Base-by-base conservation (phyloP, 1,140 invertebrate genomes). In the Hestina assimilis region DNA sequence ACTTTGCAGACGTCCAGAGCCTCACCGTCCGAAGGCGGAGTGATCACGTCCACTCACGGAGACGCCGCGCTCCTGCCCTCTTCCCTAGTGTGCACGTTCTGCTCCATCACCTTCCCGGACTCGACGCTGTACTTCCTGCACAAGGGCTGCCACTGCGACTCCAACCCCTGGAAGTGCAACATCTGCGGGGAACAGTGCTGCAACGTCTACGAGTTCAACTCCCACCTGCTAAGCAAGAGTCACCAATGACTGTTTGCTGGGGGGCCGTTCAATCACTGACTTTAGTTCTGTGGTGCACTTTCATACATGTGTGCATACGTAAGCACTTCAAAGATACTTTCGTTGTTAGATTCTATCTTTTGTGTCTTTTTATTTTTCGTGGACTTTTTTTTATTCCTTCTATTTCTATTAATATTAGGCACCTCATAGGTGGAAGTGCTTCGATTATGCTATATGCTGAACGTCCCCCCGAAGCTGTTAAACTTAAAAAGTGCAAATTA, bases 151-250 rank as follows among this genome's bases (percentile, higher is more conserved):
- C 98, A 99, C 90, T 97, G 96, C 62, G 96, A 98, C 69, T 95
- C 96, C 59, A 97, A 98, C 90, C 97, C 97, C 0, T 99, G 97
- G 96, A 97, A 97, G 86, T 99, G 98, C 89, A 99, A 99, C 90
- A 96, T 98, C 65, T 99, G 98, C 85, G 97, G 97, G 19, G 95
- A 97, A 85, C 93, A 95, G 72, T 97, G 96, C 83, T 94, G 93
- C 75, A 97, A 98, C 76, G 93, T 97, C 23, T 98, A 98, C 87
- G 96, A 98, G 87, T 99, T 99, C 89, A 97, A 98, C 90, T 96
- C 96, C 62, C 98, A 99, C 92, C 91, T 98, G 76, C 90, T 98
- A 56, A 97, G 96, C 87, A 96, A 97, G 81, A 96, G 95, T 85
- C 96, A 97, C 90, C 95, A 96, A 90, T 94, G 86, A 90, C 76